phyloP scores from a whole-genome alignment of 2,797 vertebrate genomes.

The Melanotaenia nigrans region DNA sequence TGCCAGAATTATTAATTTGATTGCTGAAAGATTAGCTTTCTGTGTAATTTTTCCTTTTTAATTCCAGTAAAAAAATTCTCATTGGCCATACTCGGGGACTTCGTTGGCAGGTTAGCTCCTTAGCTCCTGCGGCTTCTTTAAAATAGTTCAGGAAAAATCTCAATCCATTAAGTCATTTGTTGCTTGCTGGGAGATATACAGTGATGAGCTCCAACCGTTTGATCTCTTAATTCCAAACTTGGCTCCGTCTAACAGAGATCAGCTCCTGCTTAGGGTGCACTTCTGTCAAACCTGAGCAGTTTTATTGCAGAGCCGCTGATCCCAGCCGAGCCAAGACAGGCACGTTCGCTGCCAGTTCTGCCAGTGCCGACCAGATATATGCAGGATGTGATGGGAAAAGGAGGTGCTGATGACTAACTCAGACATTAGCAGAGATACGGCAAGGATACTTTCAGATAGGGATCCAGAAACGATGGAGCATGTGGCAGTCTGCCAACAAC shows the following conservation, averaged over 20 bases:
- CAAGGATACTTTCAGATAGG: constrained; percentile 41
- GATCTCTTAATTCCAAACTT: constrained; percentile 84
- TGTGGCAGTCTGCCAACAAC: constrained; percentile 38
- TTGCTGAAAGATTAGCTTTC: constrained; percentile 35
- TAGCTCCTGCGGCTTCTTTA: constrained; percentile 43
- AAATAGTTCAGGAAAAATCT: constrained; percentile 67
- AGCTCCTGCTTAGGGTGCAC: constrained; percentile 81
- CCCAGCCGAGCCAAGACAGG: constrained; percentile 53
- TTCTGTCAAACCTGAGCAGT: constrained; percentile 80
- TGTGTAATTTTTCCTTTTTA: background rate
- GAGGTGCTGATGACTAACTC: constrained; percentile 55
- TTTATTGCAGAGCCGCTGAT: constrained; percentile 72
- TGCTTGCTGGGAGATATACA: constrained; percentile 71
- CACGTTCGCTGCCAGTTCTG: constrained; percentile 36
- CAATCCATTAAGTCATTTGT: constrained; percentile 79
- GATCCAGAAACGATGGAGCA: constrained; percentile 5
- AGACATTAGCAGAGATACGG: constrained; percentile 46
- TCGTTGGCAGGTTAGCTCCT: constrained; percentile 37
- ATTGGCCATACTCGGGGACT: constrained; percentile 5
- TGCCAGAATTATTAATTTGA: constrained; percentile 55
- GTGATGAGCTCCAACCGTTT: constrained; percentile 75
- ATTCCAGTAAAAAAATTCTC: constrained; percentile 3
- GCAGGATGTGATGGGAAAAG: constrained; percentile 40
- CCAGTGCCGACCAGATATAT: constrained; percentile 52
- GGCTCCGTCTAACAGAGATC: constrained; percentile 75